These are phyloP conservation scores for Triplophysa dalaica DNA, from an alignment of 2,113 vertebrate species.

Conservation along the genomic window DNA sequence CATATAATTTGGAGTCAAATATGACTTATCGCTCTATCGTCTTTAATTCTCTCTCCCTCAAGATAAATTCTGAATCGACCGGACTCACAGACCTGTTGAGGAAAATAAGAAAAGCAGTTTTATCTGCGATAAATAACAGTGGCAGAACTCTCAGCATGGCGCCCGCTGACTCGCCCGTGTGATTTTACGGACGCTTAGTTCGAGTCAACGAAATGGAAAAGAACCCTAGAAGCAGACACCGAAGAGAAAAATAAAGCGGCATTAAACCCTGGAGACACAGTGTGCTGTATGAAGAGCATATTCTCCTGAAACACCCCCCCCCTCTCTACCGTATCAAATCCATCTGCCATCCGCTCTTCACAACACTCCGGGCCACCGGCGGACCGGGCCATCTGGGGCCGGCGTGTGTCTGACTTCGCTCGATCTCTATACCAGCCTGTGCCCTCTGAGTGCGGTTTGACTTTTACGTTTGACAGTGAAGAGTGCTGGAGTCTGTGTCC, in stretches of 20 bases:
- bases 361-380: conserved; percentile 29
- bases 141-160: background rate
- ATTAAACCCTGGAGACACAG: no score
- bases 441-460: conserved; percentile 10
- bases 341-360: conserved; percentile 38
- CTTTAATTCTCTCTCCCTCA: no score
- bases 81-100: no score
- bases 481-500: background rate
- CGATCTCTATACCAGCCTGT: conserved; percentile 1
- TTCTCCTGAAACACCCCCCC: background rate
- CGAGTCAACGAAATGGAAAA: no score
- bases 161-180: background rate
- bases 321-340: conserved; percentile 29
- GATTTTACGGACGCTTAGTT: conserved; percentile 1
- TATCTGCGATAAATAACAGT: no score
- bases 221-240: no score
- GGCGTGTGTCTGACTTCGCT: conserved; percentile 31
- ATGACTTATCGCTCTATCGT: no score
- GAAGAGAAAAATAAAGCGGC: background rate
- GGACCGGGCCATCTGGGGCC: conserved; percentile 46
- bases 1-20: no score
- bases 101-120: no score
- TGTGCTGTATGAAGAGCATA: no score
- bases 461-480: background rate
- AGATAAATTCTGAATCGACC: no score